Conservation (phyloP, 2,797 vertebrate species). For the Tiaroga cobitis region DNA sequence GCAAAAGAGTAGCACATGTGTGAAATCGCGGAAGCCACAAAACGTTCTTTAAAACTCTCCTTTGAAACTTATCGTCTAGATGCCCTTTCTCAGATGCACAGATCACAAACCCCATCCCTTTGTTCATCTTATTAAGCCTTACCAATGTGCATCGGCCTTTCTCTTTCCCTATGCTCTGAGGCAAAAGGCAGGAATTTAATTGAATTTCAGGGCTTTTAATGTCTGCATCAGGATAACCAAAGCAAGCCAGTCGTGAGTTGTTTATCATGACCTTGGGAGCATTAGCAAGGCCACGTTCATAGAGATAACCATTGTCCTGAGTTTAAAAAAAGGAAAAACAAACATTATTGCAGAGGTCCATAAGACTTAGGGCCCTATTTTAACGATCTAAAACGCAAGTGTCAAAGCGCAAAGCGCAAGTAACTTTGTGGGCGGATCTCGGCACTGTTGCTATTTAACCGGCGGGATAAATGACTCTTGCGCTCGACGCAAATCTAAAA, state of each 20-base stretch:
- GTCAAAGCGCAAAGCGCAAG: too few species aligned
- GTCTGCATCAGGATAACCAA: constrained; percentile 83
- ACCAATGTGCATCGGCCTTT: constrained; percentile 69
- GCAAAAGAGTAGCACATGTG: constrained; percentile 59
- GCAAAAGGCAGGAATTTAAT: constrained; percentile 80
- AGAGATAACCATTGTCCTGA: constrained; percentile 61
- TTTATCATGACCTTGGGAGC: constrained; percentile 83
- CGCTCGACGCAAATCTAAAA: too few species aligned
- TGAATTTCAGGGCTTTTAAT: constrained; percentile 82
- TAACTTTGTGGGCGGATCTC: too few species aligned
- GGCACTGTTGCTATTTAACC: too few species aligned
- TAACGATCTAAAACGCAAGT: too few species aligned
- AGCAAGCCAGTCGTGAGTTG: constrained; percentile 67
- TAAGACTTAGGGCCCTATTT: constrained; percentile 39
- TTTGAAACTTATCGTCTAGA: constrained; percentile 78
- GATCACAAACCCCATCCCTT: constrained; percentile 72
- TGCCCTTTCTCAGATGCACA: constrained; percentile 75
- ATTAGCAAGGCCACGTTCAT: constrained; percentile 69
- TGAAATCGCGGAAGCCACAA: constrained; percentile 66
- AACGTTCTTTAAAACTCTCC: constrained; percentile 70
- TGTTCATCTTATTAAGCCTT: constrained; percentile 70
- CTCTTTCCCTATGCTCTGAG: constrained; percentile 68
- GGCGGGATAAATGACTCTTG: too few species aligned
- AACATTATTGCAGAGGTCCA: constrained; percentile 63
- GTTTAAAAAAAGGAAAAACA: constrained; percentile 44